phyloP scores from a whole-genome alignment of 2,113 vertebrate genomes.

The Anolis carolinensis region DNA sequence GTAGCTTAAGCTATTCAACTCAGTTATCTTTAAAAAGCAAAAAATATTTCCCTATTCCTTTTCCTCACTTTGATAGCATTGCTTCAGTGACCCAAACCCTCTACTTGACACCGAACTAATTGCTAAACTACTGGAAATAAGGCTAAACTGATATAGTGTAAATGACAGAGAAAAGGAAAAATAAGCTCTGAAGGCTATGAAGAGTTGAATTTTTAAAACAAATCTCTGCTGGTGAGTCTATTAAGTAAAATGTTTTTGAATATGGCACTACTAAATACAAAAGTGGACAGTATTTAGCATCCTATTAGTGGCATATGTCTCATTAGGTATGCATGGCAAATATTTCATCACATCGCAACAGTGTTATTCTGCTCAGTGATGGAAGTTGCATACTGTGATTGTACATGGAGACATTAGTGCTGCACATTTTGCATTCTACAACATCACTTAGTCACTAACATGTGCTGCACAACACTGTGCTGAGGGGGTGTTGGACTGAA shows the following conservation, averaged over 20 bases:
- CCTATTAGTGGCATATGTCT: no score
- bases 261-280: background rate
- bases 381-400: background rate
- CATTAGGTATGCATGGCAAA: background rate
- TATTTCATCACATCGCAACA: no score
- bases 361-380: no score
- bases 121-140: no score
- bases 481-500: no score
- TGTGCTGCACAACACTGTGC: no score
- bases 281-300: background rate
- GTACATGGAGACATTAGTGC: background rate
- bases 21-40: no score
- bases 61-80: no score
- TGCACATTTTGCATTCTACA: background rate
- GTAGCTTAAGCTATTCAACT: no score
- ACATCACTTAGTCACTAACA: background rate
- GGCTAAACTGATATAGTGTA: conserved; percentile 2
- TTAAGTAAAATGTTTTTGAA: background rate
- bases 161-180: background rate
- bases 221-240: background rate
- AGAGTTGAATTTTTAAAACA: background rate
- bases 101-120: no score
- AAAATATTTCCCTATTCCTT: no score
- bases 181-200: background rate
- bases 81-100: no score